Evolutionary conservation across 1,140 invertebrate species (phyloP).

Genomic region (Physella acuta): DNA sequence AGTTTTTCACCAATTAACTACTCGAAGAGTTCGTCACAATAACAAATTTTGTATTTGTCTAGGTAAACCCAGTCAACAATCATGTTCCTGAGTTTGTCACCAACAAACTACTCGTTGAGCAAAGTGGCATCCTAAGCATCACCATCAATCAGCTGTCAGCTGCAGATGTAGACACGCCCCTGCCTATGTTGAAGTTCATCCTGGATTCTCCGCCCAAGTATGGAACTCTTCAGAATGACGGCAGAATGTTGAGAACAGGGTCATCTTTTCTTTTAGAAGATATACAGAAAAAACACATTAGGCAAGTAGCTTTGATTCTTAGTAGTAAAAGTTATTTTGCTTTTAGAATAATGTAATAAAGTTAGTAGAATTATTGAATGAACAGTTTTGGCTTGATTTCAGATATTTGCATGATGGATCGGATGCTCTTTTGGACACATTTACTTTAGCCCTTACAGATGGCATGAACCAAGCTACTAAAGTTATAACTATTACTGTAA

Average conservation of each 20-base stretch:
- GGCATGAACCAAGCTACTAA: slow-evolving; percentile 56
- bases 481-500: slow-evolving; percentile 47
- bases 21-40: too few species aligned
- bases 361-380: too few species aligned
- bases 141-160: slow-evolving; percentile 54
- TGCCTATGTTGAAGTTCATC: slow-evolving; percentile 52
- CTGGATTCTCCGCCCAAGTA: slow-evolving; percentile 51
- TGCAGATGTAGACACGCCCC: slow-evolving; percentile 56
- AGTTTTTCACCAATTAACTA: too few species aligned
- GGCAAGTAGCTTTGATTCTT: slow-evolving; percentile 38
- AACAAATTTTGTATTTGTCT: too few species aligned
- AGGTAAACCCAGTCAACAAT: slow-evolving; percentile 51
- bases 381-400: slow-evolving; percentile 10
- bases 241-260: slow-evolving; percentile 42
- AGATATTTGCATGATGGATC: slow-evolving; percentile 59
- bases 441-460: slow-evolving; percentile 58
- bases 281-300: slow-evolving; percentile 49
- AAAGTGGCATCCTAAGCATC: slow-evolving; percentile 55
- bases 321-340: neutral
- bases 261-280: slow-evolving; percentile 55
- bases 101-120: slow-evolving; percentile 54
- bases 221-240: slow-evolving; percentile 56
- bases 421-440: slow-evolving; percentile 53
- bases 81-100: slow-evolving; percentile 54
- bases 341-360: too few species aligned